Evolutionary conservation across 2,113 vertebrate genomes (phyloP).

Genomic region (Sebastes schlegelii): DNA sequence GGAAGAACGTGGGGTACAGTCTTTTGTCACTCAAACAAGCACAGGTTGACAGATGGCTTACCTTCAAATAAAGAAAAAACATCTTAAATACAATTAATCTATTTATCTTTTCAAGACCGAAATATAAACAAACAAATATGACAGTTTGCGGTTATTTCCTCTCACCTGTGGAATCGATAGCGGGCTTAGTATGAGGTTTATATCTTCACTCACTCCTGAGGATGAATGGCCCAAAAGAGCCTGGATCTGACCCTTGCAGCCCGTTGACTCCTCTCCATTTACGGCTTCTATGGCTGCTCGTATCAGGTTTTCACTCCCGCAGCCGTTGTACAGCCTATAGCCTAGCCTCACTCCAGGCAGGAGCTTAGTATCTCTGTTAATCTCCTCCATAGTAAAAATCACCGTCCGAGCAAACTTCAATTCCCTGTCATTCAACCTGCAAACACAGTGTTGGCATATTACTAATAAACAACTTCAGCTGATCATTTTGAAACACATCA

Average conservation of each 20-base stretch:
- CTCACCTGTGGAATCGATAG: conserved; percentile 74
- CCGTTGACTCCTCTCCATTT: conserved; percentile 27
- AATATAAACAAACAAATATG: neutral
- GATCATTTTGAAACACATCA: neutral
- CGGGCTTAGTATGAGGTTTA: conserved; percentile 61
- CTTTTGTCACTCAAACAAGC: conserved; percentile 75
- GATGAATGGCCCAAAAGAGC: conserved; percentile 75
- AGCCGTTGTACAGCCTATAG: conserved; percentile 72
- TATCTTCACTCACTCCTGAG: conserved; percentile 67
- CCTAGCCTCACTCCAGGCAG: conserved; percentile 73
- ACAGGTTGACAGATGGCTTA: conserved; percentile 75
- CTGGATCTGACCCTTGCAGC: conserved; percentile 54
- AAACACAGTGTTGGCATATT: conserved; percentile 7
- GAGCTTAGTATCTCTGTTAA: conserved; percentile 65
- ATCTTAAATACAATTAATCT: neutral
- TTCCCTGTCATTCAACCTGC: conserved; percentile 71
- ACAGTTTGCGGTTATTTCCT: neutral
- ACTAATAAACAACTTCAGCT: neutral
- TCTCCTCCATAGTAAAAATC: conserved; percentile 77
- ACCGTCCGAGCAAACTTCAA: conserved; percentile 72
- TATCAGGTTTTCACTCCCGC: conserved; percentile 66
- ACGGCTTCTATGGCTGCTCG: conserved; percentile 70
- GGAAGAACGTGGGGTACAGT: conserved; percentile 74
- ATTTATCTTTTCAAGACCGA: neutral
- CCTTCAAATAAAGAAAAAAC: conserved; percentile 51